A percentile compares a stretch with the other conserved stretches of the same genome.
These are phyloP conservation scores for Diaprepes abbreviatus DNA, from an alignment of 2,888 invertebrate species.

Conservation along the genomic window DNA sequence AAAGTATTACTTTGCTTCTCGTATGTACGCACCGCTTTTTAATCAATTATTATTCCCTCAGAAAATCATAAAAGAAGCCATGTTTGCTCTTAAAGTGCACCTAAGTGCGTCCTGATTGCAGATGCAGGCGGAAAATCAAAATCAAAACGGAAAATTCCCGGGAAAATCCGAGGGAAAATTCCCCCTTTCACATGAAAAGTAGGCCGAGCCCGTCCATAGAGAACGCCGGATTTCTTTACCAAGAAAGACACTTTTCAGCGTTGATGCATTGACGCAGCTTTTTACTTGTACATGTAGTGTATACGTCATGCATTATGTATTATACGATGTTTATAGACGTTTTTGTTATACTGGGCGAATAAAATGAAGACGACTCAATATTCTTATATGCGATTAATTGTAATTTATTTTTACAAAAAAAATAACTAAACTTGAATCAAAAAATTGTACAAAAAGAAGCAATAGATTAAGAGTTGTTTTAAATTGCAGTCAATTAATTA, in stretches of 20 bases:
- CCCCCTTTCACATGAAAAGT: constrained; percentile 43
- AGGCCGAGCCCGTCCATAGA: constrained; percentile 46
- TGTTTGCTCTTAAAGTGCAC: constrained; percentile 46
- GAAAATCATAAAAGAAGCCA: constrained; percentile 25
- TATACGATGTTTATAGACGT: constrained; percentile 30
- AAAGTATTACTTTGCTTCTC: too few relatives aligned
- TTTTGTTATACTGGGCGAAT: too few relatives aligned
- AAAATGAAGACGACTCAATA: too few relatives aligned
- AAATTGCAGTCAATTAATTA: too few relatives aligned
- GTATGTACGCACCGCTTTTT: constrained; percentile 35
- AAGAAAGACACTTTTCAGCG: constrained; percentile 46
- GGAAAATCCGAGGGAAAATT: constrained; percentile 20
- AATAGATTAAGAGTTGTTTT: too few relatives aligned
- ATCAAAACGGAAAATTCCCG: constrained; percentile 40
- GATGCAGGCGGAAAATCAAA: constrained; percentile 46
- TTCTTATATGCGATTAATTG: too few relatives aligned
- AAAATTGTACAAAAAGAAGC: too few relatives aligned
- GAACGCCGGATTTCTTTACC: constrained; percentile 38
- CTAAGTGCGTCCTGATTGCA: constrained; percentile 48
- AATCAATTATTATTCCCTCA: constrained; percentile 40
- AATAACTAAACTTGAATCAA: too few relatives aligned
- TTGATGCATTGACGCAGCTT: constrained; percentile 41
- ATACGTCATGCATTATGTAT: constrained; percentile 43
- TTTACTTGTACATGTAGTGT: constrained; percentile 31
- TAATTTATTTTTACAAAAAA: too few relatives aligned